Conservation (phyloP, 2,888 invertebrate genomes). For the Stenichneumon culpator region DNA sequence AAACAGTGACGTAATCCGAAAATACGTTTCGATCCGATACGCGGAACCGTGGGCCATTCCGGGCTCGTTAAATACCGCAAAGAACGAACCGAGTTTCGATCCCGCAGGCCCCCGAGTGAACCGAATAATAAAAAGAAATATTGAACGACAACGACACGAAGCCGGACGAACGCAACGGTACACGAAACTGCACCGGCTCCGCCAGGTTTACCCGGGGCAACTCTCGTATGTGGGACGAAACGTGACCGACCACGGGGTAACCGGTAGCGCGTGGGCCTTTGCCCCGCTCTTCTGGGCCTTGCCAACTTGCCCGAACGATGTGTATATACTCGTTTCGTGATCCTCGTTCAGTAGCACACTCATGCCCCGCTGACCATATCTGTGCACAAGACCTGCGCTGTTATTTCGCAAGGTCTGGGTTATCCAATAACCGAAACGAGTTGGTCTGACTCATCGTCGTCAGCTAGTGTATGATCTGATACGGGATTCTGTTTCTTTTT, state of each 20-base stretch:
- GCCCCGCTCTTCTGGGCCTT: slow-evolving; percentile 28
- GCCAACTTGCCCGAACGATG: slow-evolving; percentile 7
- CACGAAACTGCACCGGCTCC: slow-evolving; percentile 67
- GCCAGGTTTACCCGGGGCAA: slow-evolving; percentile 59
- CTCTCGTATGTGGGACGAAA: slow-evolving; percentile 78
- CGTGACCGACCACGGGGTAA: slow-evolving; percentile 74
- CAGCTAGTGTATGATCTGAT: slow-evolving; percentile 11
- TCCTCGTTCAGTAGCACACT: neutral
- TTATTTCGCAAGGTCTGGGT: slow-evolving; percentile 34
- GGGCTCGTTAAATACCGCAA: slow-evolving; percentile 49
- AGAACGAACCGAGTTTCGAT: slow-evolving; percentile 59
- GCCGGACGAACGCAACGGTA: slow-evolving; percentile 62
- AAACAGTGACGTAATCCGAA: slow-evolving; percentile 55
- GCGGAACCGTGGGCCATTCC: slow-evolving; percentile 34
- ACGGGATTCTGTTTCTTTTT: slow-evolving; percentile 4
- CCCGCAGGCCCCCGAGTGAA: slow-evolving; percentile 24
- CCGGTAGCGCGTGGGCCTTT: slow-evolving; percentile 64
- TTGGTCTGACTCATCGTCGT: slow-evolving; percentile 38
- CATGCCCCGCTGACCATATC: slow-evolving; percentile 13
- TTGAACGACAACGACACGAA: slow-evolving; percentile 57
- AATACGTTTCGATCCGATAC: slow-evolving; percentile 42
- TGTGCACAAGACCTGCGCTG: neutral
- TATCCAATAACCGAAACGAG: slow-evolving; percentile 22
- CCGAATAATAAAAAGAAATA: slow-evolving; percentile 56
- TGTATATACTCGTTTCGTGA: neutral